A percentile compares a stretch with the other conserved stretches of the same genome.
These are phyloP conservation scores for Trichonephila clavipes DNA, from an alignment of 1,140 invertebrate species.

Conservation along the genomic window DNA sequence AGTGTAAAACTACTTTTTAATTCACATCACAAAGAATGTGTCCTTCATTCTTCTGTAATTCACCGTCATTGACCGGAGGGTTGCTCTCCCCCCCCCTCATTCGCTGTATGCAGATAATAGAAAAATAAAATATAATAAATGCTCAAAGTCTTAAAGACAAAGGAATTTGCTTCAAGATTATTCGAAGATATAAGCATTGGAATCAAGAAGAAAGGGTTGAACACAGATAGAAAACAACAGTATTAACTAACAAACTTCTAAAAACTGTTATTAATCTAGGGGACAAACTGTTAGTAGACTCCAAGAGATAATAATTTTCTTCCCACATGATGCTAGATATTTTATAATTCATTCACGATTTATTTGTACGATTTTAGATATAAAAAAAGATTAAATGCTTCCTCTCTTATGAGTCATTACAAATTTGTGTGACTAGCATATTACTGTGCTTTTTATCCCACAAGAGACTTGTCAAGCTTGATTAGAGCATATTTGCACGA, in stretches of 20 bases:
- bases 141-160: neutral
- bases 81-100: neutral
- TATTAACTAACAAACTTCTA: neutral
- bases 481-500: neutral
- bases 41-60: constrained; percentile 29
- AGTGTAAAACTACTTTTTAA: constrained; percentile 1
- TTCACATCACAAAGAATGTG: constrained; percentile 33
- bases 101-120: neutral
- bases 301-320: too few relatives aligned
- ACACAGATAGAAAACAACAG: neutral
- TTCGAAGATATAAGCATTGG: neutral
- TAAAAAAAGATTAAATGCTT: neutral
- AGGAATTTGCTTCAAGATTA: constrained; percentile 11
- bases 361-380: neutral
- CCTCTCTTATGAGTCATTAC: neutral
- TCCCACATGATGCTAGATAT: neutral
- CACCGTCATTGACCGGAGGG: neutral
- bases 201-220: neutral
- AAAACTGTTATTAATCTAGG: too few relatives aligned
- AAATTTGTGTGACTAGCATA: constrained; percentile 17
- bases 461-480: neutral
- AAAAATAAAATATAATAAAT: neutral
- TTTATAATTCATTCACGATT: constrained; percentile 20
- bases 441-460: neutral
- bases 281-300: too few relatives aligned